Evolutionary conservation across 1,140 invertebrate genomes (phyloP), one percentile per base, ranked within the genome.

Genomic region (Ceratosolen fusciceps): DNA sequence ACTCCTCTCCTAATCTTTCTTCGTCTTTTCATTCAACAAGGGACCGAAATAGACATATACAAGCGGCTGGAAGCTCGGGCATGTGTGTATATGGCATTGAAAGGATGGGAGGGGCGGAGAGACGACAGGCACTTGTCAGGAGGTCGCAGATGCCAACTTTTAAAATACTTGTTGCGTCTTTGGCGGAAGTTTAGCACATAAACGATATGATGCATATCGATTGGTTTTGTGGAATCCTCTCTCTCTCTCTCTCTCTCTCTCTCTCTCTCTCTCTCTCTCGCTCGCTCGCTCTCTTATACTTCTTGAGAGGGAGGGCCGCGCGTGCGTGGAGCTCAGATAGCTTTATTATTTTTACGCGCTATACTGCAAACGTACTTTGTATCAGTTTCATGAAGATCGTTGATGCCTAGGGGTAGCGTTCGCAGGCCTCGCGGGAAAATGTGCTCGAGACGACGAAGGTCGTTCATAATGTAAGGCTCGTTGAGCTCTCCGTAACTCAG

Each of bases 141-240:
- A 37, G 29, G 34, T 9, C 72, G 49, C 47, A 74, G 72, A 73
- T 74, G 72, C 47, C 31, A 74, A 80, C 39, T 80, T 80, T 75
- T 62, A 54, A 80, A 76, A 65, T 85, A 90, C 89, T 90, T 89
- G 89, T 89, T 89, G 88, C 89, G 89, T 88, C 87, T 81, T 83
- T 74, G 39, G 72, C 29, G 78, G 81, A 83, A 83, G 75, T 82
- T 68, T 37, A 24, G 47, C 21, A 21, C 12, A 31, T 19, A 1
- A n/a, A 37, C 54, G 12, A 62, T 1, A 9, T n/a, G n/a, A n/a
- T 67, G 21, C 24, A 24, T 71, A 84, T 82, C 81, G 82, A 83
- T 84, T 68, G 26, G 19, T 52, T 19, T 21, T 21, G 5, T 14
- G 8, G 43, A 9, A 16, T 9, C 43, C 16, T 10, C 58, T 24